These are phyloP conservation scores for Timandra comae DNA, from an alignment of 2,888 invertebrate genomes.

Conservation along the genomic window DNA sequence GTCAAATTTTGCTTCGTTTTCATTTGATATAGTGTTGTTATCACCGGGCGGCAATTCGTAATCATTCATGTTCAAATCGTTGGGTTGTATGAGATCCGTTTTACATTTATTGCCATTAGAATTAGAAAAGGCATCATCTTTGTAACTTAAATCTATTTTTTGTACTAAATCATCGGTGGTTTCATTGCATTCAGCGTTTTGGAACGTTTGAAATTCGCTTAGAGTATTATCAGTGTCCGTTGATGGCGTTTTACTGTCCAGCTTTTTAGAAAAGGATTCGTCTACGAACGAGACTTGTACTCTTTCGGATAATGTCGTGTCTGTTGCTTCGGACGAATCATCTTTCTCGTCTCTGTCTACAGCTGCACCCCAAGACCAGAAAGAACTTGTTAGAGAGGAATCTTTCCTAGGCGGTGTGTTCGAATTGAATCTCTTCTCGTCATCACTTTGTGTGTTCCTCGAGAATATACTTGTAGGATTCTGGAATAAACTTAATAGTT, in stretches of 20 bases:
- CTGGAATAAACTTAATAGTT: constrained; percentile 80
- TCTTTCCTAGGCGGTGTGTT: constrained; percentile 66
- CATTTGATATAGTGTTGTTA: constrained; percentile 9
- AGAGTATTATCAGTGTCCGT: constrained; percentile 68
- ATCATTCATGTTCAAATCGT: constrained; percentile 54
- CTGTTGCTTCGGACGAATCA: constrained; percentile 59
- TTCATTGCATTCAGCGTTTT: constrained; percentile 45
- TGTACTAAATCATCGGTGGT: constrained; percentile 75
- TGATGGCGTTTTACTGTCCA: constrained; percentile 67
- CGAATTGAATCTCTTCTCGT: constrained; percentile 58
- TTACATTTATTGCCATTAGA: constrained; percentile 42
- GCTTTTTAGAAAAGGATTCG: constrained; percentile 63
- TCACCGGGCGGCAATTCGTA: constrained; percentile 27
- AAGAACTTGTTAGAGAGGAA: constrained; percentile 59
- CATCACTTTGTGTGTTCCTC: constrained; percentile 52
- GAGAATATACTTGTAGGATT: constrained; percentile 79
- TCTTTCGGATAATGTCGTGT: constrained; percentile 65
- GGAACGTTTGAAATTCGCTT: constrained; percentile 64
- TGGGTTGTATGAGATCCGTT: constrained; percentile 62
- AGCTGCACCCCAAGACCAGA: constrained; percentile 68
- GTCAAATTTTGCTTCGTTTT: constrained; percentile 4
- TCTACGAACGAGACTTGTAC: constrained; percentile 67
- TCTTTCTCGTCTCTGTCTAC: constrained; percentile 50
- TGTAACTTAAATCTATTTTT: constrained; percentile 69
- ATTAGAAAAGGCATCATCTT: constrained; percentile 36